These are phyloP conservation scores for Thera britannica DNA, from an alignment of 2,888 invertebrate species.

Conservation along the genomic window DNA sequence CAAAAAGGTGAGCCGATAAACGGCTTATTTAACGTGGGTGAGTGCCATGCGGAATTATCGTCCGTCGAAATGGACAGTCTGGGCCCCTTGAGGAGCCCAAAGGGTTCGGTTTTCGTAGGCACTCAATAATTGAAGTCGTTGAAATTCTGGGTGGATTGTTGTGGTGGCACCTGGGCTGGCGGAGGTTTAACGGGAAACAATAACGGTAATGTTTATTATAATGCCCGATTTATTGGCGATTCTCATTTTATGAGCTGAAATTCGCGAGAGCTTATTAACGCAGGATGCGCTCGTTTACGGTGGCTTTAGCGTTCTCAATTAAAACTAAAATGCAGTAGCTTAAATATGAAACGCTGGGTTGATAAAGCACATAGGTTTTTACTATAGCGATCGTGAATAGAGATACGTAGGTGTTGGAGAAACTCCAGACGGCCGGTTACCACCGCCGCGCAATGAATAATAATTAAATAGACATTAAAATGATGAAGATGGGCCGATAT, in stretches of 20 bases:
- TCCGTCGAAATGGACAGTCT: conserved; percentile 76
- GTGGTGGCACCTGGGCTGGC: conserved; percentile 68
- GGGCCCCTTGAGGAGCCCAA: conserved; percentile 76
- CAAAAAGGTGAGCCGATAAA: conserved; percentile 56
- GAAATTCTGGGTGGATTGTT: conserved; percentile 80
- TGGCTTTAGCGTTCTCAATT: conserved; percentile 76
- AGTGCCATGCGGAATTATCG: conserved; percentile 72
- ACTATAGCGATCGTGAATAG: conserved; percentile 54
- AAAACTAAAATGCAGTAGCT: conserved; percentile 77
- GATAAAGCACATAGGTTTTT: conserved; percentile 58
- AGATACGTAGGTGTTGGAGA: conserved; percentile 56
- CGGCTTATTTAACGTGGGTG: conserved; percentile 71
- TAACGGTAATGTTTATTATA: conserved; percentile 83
- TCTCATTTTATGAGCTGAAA: conserved; percentile 74
- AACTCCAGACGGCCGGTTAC: conserved; percentile 51
- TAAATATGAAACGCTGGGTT: conserved; percentile 52
- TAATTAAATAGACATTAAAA: conserved; percentile 71
- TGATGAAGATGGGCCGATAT: conserved; percentile 66
- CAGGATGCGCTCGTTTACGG: conserved; percentile 70
- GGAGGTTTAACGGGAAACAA: conserved; percentile 73
- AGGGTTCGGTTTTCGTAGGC: conserved; percentile 78
- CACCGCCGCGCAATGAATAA: conserved; percentile 62
- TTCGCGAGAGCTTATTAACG: conserved; percentile 69
- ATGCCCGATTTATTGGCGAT: conserved; percentile 81
- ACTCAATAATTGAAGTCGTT: conserved; percentile 84